phyloP scores from a whole-genome alignment of 2,888 invertebrate genomes.

The Palloptera scutellata region DNA sequence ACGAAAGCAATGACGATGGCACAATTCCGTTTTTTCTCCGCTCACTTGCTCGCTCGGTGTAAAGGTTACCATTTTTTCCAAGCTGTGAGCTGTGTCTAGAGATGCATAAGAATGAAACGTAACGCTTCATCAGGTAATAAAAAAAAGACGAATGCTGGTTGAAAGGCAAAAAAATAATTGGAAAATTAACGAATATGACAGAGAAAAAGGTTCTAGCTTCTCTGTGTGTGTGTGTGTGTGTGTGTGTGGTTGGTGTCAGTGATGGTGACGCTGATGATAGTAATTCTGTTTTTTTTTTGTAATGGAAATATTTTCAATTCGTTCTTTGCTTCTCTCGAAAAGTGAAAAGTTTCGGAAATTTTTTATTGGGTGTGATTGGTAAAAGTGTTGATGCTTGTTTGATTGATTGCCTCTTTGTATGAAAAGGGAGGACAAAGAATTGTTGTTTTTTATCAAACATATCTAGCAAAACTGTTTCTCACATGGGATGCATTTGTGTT shows the following conservation, averaged over 20 bases:
- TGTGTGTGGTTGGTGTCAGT: too few relatives aligned
- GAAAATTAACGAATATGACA: neutral
- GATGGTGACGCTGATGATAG: too few relatives aligned
- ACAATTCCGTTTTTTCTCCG: conserved; percentile 27
- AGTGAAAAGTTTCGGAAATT: neutral
- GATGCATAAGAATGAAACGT: conserved; percentile 8
- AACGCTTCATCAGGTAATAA: conserved; percentile 39
- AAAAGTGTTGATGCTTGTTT: conserved; percentile 28
- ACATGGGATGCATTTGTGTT: neutral
- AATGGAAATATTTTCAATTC: neutral
- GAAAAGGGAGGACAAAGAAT: conserved; percentile 3
- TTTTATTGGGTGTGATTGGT: conserved; percentile 1
- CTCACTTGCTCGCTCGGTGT: conserved; percentile 7
- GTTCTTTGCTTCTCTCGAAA: neutral
- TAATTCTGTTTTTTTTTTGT: neutral
- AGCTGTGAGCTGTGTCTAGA: too few relatives aligned
- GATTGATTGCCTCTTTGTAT: conserved; percentile 26
- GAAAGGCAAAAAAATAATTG: neutral
- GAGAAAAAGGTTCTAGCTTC: too few relatives aligned
- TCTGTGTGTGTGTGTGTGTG: too few relatives aligned
- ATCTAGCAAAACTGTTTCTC: conserved; percentile 3
- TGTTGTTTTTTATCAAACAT: neutral
- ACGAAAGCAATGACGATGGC: conserved; percentile 55
- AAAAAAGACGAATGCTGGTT: neutral
- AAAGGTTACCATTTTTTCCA: conserved; percentile 9